Conservation (phyloP, 1,140 invertebrate species). For the Pseudomyrmex dendroicus region DNA sequence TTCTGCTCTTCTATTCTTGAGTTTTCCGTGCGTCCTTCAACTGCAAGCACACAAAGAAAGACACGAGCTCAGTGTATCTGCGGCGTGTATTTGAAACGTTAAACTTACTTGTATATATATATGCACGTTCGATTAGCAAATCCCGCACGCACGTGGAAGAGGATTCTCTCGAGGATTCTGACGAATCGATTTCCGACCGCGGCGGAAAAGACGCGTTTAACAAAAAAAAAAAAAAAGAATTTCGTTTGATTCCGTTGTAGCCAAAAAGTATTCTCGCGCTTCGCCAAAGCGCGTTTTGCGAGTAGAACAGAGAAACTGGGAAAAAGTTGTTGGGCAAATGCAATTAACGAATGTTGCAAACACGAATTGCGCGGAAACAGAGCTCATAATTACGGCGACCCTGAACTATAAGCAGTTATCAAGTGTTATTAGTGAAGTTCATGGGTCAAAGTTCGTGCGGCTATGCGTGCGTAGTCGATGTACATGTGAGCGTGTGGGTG, state of each 20-base stretch:
- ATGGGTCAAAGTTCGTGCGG: conserved; percentile 64
- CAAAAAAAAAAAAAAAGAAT: conserved; percentile 27
- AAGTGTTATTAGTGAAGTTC: conserved; percentile 67
- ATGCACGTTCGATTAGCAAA: conserved; percentile 19
- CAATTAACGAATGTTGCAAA: neutral
- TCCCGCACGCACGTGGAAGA: conserved; percentile 11
- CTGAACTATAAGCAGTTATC: conserved; percentile 66
- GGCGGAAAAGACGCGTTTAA: conserved; percentile 12
- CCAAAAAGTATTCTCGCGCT: neutral
- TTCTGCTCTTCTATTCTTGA: conserved; percentile 46
- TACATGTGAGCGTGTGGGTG: conserved; percentile 3
- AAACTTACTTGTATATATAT: neutral
- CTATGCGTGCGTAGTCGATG: conserved; percentile 33
- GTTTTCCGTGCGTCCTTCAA: conserved; percentile 50
- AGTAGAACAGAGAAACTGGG: neutral
- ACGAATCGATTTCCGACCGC: conserved; percentile 25
- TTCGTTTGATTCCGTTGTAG: neutral
- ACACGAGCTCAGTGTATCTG: conserved; percentile 5
- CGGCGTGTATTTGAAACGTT: neutral
- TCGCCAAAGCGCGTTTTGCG: neutral
- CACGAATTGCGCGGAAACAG: neutral
- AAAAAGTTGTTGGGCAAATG: neutral
- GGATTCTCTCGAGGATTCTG: neutral
- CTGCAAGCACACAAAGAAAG: conserved; percentile 45
- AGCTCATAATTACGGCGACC: conserved; percentile 64